Evolutionary conservation across 2,888 invertebrate species (phyloP), one percentile per base, ranked within the genome.

Genomic region (Rhagium mordax): DNA sequence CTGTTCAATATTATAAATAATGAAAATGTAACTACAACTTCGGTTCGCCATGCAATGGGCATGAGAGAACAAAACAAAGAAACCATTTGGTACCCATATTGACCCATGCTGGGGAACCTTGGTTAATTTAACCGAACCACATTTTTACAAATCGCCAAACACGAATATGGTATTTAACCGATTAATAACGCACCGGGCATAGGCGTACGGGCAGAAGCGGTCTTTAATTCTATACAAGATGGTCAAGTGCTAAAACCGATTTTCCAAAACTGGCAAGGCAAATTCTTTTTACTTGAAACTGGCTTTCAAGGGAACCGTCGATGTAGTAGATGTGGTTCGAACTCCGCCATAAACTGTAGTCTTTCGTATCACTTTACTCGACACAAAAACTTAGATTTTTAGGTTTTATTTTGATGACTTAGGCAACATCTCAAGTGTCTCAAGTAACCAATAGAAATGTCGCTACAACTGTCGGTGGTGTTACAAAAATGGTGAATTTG

Each of bases 131-230:
- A 74, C 74, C 70, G 74, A 72, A 60, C 65, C 77, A 73, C 74
- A 78, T 78, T 79, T 81, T 79, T 77, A 79, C 77, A 79, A 81
- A 80, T 79, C 75, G 76, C 67, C 62, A 76, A 73, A 78, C 76
- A 73, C 71, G 73, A 78, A 71, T 70, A 65, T 68, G 71, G 76
- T 74, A 76, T 76, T 76, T 74, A 72, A 71, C 76, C 68, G 74
- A 76, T 74, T 59, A 76, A 76, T 74, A 76, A 74, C 62, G 66
- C 59, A 41, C 71, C 61, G 51, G 69, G 33, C 18, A 33, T 10
- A 2, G 29, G 24, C 13, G 33, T 33, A 33, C 33, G 1, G 13
- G 13, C 10, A 13, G 33, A 33, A 13, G 33, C 33, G 33, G 10
- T 15, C 41, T 41, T n/a, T 3, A 41, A 15, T 41, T 41, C 5